These are phyloP conservation scores for Crambe crambe DNA, from an alignment of 37 sponge, comb jelly and placozoan species.

Conservation along the genomic window DNA sequence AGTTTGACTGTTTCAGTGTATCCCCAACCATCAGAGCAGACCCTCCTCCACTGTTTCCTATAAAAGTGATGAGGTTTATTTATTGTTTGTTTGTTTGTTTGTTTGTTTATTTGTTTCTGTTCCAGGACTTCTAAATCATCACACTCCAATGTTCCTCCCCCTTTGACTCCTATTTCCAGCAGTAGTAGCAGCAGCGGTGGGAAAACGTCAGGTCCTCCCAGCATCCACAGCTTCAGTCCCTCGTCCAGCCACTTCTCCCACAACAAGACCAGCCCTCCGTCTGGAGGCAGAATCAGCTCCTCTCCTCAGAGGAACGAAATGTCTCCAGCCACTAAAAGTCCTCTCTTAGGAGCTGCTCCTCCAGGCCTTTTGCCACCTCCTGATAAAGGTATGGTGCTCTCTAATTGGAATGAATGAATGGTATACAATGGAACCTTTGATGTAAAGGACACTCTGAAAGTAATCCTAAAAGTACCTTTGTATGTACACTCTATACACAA, in stretches of 20 bases:
- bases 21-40: no score
- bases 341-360: constrained; percentile 61
- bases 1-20: no score
- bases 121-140: not conserved
- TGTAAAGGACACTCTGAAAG: no score
- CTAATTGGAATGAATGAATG: no score
- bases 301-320: constrained; percentile 33
- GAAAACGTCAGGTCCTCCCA: not conserved
- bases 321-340: constrained; percentile 57
- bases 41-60: not conserved
- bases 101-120: not conserved
- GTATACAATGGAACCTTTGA: no score
- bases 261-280: constrained; percentile 38
- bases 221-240: constrained; percentile 39
- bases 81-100: no score
- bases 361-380: constrained; percentile 56
- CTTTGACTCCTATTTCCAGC: not conserved
- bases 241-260: constrained; percentile 12
- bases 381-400: constrained; percentile 36
- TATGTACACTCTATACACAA: no score
- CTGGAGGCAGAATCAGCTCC: not conserved
- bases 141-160: not conserved
- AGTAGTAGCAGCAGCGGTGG: not conserved
- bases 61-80: not conserved
- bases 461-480: no score